Evolutionary conservation across 2,888 invertebrate genomes (phyloP), one percentile per base, ranked within the genome.

Genomic region (Fissipunctia ypsillon): DNA sequence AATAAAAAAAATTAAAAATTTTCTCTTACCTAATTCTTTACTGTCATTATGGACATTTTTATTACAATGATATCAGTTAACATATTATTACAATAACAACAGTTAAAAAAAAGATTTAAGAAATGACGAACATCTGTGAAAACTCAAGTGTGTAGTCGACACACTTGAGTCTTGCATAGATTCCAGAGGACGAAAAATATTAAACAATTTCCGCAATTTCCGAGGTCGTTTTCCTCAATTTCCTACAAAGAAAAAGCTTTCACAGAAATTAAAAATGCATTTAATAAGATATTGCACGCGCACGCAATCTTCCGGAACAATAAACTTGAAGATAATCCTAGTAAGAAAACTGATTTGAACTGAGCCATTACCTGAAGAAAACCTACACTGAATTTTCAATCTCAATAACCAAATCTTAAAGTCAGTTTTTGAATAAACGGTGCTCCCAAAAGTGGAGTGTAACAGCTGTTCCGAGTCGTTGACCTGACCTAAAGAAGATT

Each of bases 401-500:
- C 52, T 35, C 65, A 54, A 9, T 0, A 0, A 0, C 0, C n/a
- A 7, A 22, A 45, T 16, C 14, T 25, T 76, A 76, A 57, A 69
- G 69, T 22, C n/a, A 6, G 12, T 14, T 52, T 80, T 71, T 28
- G 5, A 52, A 31, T 50, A 57, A 28, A 22, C 5, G 22, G 0
- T 6, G 41, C 10, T 74, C 38, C 69, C 73, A 71, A 82, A 84
- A 79, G 73, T 73, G 38, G 61, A 56, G 31, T 71, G 73, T 61
- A 75, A 76, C 83, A 80, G 77, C 75, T 85, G 77, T 80, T 71
- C n/a, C 6, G 28, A 80, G 78, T 73, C 81, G 79, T 84, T 81
- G 84, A 83, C 84, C 84, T 84, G 81, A 84, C 84, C 84, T 81
- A 80, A 75, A 81, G 79, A 81, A 82, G 82, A 83, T 85, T 88